phyloP scores from a whole-genome alignment of 37 sponge, comb jelly and placozoan genomes.

The Bolinopsis microptera region DNA sequence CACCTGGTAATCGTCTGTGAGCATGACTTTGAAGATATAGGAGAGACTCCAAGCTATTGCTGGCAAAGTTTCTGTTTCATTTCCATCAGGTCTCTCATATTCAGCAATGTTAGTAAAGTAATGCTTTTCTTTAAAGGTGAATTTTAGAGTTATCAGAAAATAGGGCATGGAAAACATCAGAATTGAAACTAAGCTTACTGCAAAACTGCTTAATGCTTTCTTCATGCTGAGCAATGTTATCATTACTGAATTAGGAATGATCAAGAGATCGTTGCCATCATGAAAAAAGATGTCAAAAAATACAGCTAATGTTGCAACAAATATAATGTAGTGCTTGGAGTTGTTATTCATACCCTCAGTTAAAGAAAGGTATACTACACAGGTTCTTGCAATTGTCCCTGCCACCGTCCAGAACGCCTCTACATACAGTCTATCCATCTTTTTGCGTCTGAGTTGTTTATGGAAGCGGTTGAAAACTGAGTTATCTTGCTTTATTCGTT shows the following conservation, averaged over 20 bases:
- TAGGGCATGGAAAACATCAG: not conserved
- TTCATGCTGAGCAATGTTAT: not conserved
- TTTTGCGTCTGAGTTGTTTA: not conserved
- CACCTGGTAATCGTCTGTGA: not conserved
- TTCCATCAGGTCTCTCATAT: not conserved
- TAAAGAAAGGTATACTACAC: not conserved
- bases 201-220: not conserved
- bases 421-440: not conserved
- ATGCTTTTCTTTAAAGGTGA: not conserved
- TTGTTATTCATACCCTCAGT: not conserved
- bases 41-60: not conserved
- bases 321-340: not conserved
- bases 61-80: not conserved
- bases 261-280: not conserved
- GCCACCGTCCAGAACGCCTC: not conserved
- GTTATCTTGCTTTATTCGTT: not conserved
- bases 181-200: not conserved
- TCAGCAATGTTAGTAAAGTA: not conserved
- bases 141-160: not conserved
- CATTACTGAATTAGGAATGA: not conserved
- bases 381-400: not conserved
- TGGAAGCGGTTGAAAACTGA: not conserved
- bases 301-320: not conserved
- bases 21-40: slow-evolving; percentile 2
- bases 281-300: not conserved